Evolutionary conservation across 2,797 vertebrate genomes (phyloP), one percentile per base, ranked within the genome.

Genomic region (Enteromius mattozi): DNA sequence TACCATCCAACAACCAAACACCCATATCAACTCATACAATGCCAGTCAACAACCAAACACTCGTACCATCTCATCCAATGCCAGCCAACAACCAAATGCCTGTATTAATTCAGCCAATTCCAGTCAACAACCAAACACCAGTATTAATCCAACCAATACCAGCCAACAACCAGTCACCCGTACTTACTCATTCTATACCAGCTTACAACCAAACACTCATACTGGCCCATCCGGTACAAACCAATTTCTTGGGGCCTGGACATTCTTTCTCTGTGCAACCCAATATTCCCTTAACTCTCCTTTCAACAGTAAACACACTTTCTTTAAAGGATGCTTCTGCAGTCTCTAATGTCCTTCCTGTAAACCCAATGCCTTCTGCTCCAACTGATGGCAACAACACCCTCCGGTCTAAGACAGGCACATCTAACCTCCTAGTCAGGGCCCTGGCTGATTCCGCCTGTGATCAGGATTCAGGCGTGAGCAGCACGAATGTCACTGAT

Each of bases 391-490:
- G 14, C 49, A 78, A 9, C 33, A 70, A 40, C 19, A n/a, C 3
- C n/a, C 6, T 9, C 40, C 75, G 12, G 49, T 66, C 65, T 42
- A 30, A 56, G 1, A 24, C 4, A 54, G 63, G 65, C 65, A 42
- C 87, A 14, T 19, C 81, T 16, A 66, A 83, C 30, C 82, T 82
- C 17, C 84, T 88, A 69, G 88, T 92, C 8, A 89, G 87, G 68
- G 90, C 88, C 0, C 51, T 83, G 68, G 88, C 90, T 16, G 92
- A 92, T 85, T 92, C 90, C 0, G 87, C 89, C 68, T 91, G 89
- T 61, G 89, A 91, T 17, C 78, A 77, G 17, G 69, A 65, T 16
- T 24, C 56, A 40, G 81, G 24, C 30, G 69, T 65, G n/a, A 61
- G 19, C 42, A 74, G 37, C 69, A 10, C 70, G 0, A n/a, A 54